Evolutionary conservation across 2,797 vertebrate species (phyloP).

Genomic region (Sibirionetta formosa): DNA sequence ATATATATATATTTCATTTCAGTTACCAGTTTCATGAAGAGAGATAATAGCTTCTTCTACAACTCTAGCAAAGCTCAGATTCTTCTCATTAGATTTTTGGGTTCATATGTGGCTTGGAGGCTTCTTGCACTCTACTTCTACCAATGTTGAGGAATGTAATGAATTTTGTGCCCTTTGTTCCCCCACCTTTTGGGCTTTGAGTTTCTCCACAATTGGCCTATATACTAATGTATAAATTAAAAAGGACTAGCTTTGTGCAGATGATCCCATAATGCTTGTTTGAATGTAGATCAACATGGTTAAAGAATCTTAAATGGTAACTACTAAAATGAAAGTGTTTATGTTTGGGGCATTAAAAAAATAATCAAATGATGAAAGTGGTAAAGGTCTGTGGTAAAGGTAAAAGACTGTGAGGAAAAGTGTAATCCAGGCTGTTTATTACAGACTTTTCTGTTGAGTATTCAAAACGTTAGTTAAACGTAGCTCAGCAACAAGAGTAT

Average conservation of each 20-base stretch:
- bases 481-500: neutral
- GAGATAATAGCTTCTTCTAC: neutral
- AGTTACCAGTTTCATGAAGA: neutral
- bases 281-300: neutral
- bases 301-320: neutral
- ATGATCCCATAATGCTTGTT: neutral
- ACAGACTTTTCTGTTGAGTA: neutral
- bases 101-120: neutral
- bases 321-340: neutral
- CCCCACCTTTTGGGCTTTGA: neutral
- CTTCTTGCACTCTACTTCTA: neutral
- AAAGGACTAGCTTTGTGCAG: neutral
- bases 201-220: neutral
- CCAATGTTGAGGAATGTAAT: accelerated
- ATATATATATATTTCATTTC: neutral
- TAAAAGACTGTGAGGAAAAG: neutral
- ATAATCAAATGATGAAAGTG: neutral
- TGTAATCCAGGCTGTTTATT: neutral
- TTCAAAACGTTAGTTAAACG: neutral
- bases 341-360: neutral
- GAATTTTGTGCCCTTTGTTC: neutral
- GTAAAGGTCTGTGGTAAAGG: neutral
- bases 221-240: neutral
- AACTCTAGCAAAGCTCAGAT: neutral
- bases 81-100: neutral